Evolutionary conservation across 2,797 vertebrate species (phyloP), one percentile per base, ranked within the genome.

Genomic region (Fundulus diaphanus): DNA sequence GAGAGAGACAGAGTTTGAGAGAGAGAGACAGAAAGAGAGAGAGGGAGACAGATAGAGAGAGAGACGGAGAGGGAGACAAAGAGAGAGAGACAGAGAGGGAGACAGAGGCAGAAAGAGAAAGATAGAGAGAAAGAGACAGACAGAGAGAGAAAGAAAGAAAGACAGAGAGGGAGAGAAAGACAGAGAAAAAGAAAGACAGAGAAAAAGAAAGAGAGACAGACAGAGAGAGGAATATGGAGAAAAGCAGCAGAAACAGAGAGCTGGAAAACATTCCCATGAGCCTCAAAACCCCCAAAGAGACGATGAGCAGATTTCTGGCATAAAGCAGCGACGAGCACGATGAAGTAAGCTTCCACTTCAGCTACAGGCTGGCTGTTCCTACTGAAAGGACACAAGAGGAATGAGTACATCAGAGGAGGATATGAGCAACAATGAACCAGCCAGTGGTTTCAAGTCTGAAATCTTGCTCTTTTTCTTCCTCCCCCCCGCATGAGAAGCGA

Each of bases 401-500:
- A 66, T 44, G n/a, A 31, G 37, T 44, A 79, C 78, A 65, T 79
- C 31, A 74, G 79, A 80, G 24, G 78, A 89, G 85, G 90, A 93
- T 82, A 79, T 91, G 88, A 92, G 83, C 81, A 83, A 82, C 72
- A 73, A 73, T 78, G 83, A 85, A 72, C 56, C 77, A 81, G 65
- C 51, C 59, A 66, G 72, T 42, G 73, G n/a, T 42, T 42, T 82
- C 75, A 78, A 68, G 78, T 61, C 15, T 1, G 52, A 77, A 86
- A 78, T 76, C 31, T 7, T 7, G 46, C 35, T 70, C 75, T 52
- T 78, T 74, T 65, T 59, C 79, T 65, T 68, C 3, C 42, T 22
- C 40, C 3, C 15, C 37, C 13, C 40, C 3, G 7, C 37, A 9
- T 18, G 9, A 27, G 29, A 24, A 27, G 40, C 44, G 37, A 67